phyloP scores from a whole-genome alignment of 2,888 invertebrate genomes.

The Trissonchulus sp. region DNA sequence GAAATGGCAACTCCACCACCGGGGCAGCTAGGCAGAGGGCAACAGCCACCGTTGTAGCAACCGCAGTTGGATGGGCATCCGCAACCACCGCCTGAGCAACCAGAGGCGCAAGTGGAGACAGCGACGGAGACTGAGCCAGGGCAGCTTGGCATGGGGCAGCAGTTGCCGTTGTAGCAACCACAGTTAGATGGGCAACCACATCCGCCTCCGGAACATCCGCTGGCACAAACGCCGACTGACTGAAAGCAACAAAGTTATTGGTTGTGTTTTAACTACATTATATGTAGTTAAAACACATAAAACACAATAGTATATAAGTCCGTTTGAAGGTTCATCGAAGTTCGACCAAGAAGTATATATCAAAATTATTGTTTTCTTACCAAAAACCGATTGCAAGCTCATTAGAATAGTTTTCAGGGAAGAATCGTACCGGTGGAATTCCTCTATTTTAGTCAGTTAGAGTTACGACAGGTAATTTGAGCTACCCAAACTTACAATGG shows the following conservation, averaged over 20 bases:
- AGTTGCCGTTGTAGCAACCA: slow-evolving; percentile 36
- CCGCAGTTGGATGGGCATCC: slow-evolving; percentile 10
- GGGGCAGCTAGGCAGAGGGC: neutral
- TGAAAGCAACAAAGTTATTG: too few relatives aligned
- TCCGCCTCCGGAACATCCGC: neutral
- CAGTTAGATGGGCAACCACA: neutral
- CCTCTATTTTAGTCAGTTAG: too few relatives aligned
- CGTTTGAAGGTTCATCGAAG: too few relatives aligned
- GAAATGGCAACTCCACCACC: slow-evolving; percentile 7
- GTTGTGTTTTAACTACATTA: too few relatives aligned
- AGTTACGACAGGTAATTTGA: too few relatives aligned
- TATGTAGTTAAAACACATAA: too few relatives aligned
- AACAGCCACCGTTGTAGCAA: slow-evolving; percentile 27
- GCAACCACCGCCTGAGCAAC: slow-evolving; percentile 1
- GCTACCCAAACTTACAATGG: neutral
- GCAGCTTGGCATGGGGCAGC: slow-evolving; percentile 27
- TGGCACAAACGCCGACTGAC: neutral
- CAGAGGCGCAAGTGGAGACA: neutral
- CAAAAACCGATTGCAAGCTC: too few relatives aligned
- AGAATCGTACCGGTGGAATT: too few relatives aligned
- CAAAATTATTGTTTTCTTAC: too few relatives aligned
- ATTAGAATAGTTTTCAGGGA: too few relatives aligned
- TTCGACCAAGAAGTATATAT: too few relatives aligned
- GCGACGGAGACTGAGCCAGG: slow-evolving; percentile 28
- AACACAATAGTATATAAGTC: too few relatives aligned